These are phyloP conservation scores for Graphium colonna DNA, from an alignment of 2,888 invertebrate genomes.

Conservation along the genomic window DNA sequence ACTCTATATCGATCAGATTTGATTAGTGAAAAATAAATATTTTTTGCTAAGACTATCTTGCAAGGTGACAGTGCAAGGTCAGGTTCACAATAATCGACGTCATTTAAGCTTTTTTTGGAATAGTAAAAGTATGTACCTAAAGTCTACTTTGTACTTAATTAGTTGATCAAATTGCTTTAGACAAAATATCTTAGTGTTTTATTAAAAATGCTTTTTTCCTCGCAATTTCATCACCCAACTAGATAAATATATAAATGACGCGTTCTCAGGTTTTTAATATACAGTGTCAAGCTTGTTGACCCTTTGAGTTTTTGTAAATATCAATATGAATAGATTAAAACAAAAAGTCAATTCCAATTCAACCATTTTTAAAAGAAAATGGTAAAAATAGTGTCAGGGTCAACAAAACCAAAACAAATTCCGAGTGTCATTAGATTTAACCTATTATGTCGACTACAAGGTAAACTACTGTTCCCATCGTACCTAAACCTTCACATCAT, in stretches of 20 bases:
- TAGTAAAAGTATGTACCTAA: background rate
- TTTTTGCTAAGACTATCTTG: background rate
- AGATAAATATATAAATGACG: too few species aligned
- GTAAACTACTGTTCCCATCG: constrained; percentile 18
- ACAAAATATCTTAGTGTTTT: too few species aligned
- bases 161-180: too few species aligned
- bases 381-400: constrained; percentile 14
- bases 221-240: too few species aligned
- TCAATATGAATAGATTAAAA: too few species aligned
- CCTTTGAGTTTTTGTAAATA: too few species aligned
- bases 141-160: too few species aligned
- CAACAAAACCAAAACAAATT: constrained; percentile 15
- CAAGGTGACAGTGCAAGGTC: background rate
- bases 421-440: constrained; percentile 4
- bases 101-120: background rate
- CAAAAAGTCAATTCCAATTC: background rate
- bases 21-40: too few species aligned
- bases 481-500: constrained; percentile 9
- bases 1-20: too few species aligned
- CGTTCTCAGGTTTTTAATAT: too few species aligned
- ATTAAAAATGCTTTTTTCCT: too few species aligned
- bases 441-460: constrained; percentile 17
- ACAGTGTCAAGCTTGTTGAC: too few species aligned
- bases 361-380: background rate
- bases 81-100: background rate